Conservation (phyloP, 2,797 vertebrate species). For the Sternotherus odoratus region DNA sequence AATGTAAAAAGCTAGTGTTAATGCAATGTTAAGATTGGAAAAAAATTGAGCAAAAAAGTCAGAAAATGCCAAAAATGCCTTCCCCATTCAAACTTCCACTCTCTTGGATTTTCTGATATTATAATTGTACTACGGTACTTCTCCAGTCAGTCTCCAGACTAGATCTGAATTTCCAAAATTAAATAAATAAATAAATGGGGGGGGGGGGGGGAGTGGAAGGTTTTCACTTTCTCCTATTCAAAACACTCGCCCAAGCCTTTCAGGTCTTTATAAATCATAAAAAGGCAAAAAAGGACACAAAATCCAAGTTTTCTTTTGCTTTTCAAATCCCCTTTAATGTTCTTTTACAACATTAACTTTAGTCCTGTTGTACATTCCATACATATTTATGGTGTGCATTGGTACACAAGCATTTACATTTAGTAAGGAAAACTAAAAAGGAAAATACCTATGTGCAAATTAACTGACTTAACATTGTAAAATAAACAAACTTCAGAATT, state of each 20-base stretch:
- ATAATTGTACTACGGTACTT: background rate
- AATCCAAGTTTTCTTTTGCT: background rate
- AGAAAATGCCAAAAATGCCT: background rate
- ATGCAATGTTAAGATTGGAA: background rate
- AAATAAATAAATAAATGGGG: background rate
- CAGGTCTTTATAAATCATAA: background rate
- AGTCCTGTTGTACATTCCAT: background rate
- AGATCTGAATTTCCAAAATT: background rate
- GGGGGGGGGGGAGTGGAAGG: too few relatives aligned
- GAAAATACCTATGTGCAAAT: background rate
- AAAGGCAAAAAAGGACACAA: background rate
- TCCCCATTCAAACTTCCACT: background rate
- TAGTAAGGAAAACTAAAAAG: background rate
- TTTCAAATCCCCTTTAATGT: background rate
- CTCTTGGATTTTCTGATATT: background rate
- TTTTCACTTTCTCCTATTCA: too few relatives aligned
- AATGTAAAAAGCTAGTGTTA: rapidly evolving
- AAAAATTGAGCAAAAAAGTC: background rate
- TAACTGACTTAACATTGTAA: background rate
- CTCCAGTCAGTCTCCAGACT: rapidly evolving
- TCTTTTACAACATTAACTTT: background rate
- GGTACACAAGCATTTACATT: background rate
- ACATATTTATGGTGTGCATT: background rate
- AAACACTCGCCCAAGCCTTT: too few relatives aligned
- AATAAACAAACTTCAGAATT: background rate